phyloP scores from a whole-genome alignment of 1,140 invertebrate genomes.

The Bombus soroeensis region DNA sequence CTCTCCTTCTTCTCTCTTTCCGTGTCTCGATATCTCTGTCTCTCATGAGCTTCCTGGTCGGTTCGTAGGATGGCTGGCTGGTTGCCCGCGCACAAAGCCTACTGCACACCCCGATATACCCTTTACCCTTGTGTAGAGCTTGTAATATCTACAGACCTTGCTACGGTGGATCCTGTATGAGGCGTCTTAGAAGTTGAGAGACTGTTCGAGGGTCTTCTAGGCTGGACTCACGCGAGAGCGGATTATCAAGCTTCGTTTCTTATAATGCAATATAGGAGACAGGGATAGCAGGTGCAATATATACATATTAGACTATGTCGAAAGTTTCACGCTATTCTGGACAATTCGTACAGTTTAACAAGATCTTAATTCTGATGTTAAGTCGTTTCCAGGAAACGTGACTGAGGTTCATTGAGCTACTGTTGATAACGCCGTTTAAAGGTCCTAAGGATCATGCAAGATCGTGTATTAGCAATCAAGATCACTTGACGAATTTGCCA shows the following conservation, averaged over 20 bases:
- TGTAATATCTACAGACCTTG: slow-evolving; percentile 39
- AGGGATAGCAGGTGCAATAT: not conserved
- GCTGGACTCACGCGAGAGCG: not conserved
- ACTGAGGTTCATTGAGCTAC: no score
- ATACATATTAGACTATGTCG: not conserved
- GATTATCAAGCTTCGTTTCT: not conserved
- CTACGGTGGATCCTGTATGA: slow-evolving; percentile 16
- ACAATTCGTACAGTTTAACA: no score
- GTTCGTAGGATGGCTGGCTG: slow-evolving; percentile 42
- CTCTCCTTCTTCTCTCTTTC: slow-evolving; percentile 6
- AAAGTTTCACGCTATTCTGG: not conserved
- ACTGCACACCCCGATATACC: slow-evolving; percentile 19
- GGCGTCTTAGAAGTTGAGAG: slow-evolving; percentile 8
- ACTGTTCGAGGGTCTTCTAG: not conserved
- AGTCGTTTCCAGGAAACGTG: no score
- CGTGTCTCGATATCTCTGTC: not conserved
- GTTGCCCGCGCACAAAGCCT: slow-evolving; percentile 37
- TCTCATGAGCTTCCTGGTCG: not conserved
- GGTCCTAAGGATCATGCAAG: no score
- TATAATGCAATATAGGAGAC: not conserved
- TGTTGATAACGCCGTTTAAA: no score
- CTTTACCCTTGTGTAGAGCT: not conserved
- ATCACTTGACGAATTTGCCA: no score
- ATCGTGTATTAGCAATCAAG: no score
- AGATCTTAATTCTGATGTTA: no score